These are phyloP conservation scores for Microctonus aethiopoides DNA, from an alignment of 2,888 invertebrate species.

Conservation along the genomic window DNA sequence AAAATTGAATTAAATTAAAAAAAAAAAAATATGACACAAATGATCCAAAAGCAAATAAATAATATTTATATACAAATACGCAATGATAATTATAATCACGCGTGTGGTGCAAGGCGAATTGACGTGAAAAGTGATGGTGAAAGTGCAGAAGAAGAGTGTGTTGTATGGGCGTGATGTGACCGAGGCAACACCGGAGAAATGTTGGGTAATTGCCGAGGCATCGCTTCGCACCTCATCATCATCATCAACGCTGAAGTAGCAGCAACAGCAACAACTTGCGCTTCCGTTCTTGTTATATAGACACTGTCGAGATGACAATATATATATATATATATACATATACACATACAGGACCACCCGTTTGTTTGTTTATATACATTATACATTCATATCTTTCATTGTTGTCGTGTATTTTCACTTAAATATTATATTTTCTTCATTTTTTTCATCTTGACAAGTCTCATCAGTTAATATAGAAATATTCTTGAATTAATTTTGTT, in stretches of 20 bases:
- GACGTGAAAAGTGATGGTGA: constrained; percentile 30
- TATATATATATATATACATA: constrained; percentile 24
- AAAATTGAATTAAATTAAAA: too few species aligned
- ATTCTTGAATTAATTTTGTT: neutral
- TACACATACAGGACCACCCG: constrained; percentile 52
- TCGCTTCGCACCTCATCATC: constrained; percentile 68
- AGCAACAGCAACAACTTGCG: constrained; percentile 32
- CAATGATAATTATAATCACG: constrained; percentile 31
- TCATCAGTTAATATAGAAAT: neutral
- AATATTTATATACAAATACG: too few species aligned
- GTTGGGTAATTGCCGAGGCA: constrained; percentile 63
- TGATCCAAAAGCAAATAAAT: too few species aligned
- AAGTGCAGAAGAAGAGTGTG: constrained; percentile 32
- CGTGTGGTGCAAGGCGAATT: neutral
- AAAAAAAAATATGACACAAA: too few species aligned
- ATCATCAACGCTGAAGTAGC: constrained; percentile 56
- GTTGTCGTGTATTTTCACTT: constrained; percentile 19
- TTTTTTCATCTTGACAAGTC: neutral
- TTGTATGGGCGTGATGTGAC: constrained; percentile 38
- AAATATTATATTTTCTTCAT: too few species aligned
- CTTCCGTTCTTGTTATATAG: constrained; percentile 50
- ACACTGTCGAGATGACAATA: constrained; percentile 21
- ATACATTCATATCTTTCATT: neutral
- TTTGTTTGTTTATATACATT: constrained; percentile 37
- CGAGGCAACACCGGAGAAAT: constrained; percentile 31